These are phyloP conservation scores for Crotalus horridus DNA, from an alignment of 2,113 vertebrate species.

Conservation along the genomic window DNA sequence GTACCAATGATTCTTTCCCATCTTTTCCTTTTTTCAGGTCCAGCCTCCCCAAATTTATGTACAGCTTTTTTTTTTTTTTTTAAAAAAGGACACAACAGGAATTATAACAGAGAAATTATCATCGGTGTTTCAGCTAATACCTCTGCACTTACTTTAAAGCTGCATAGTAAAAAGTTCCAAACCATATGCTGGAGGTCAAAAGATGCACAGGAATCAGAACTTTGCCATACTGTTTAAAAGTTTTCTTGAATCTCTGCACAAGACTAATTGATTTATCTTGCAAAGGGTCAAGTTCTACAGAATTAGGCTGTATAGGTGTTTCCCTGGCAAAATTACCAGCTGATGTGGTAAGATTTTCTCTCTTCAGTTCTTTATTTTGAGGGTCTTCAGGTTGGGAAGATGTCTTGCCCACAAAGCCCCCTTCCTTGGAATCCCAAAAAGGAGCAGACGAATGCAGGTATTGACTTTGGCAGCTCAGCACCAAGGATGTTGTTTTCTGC, in stretches of 20 bases:
- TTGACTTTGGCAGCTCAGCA: slow-evolving; percentile 47
- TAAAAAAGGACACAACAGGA: neutral
- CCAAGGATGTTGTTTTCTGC: slow-evolving; percentile 57
- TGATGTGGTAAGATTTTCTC: slow-evolving; percentile 10
- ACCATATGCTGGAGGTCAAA: slow-evolving; percentile 89
- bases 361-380: slow-evolving; percentile 40
- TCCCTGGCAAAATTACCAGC: slow-evolving; percentile 40
- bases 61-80: neutral
- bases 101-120: neutral
- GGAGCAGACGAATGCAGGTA: slow-evolving; percentile 65
- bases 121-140: neutral
- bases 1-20: neutral
- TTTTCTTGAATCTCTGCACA: slow-evolving; percentile 90
- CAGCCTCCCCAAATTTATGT: neutral
- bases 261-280: slow-evolving; percentile 91
- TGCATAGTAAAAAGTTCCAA: slow-evolving; percentile 95
- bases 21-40: neutral
- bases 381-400: slow-evolving; percentile 34
- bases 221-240: slow-evolving; percentile 96
- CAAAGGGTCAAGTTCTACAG: slow-evolving; percentile 82
- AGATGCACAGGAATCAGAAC: slow-evolving; percentile 95
- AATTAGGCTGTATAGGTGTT: slow-evolving; percentile 40
- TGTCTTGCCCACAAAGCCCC: slow-evolving; percentile 27
- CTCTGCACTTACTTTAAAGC: slow-evolving; percentile 88
- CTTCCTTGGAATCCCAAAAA: slow-evolving; percentile 50